Conservation (phyloP, 2,888 invertebrate species). For the Melitaea athalia region DNA sequence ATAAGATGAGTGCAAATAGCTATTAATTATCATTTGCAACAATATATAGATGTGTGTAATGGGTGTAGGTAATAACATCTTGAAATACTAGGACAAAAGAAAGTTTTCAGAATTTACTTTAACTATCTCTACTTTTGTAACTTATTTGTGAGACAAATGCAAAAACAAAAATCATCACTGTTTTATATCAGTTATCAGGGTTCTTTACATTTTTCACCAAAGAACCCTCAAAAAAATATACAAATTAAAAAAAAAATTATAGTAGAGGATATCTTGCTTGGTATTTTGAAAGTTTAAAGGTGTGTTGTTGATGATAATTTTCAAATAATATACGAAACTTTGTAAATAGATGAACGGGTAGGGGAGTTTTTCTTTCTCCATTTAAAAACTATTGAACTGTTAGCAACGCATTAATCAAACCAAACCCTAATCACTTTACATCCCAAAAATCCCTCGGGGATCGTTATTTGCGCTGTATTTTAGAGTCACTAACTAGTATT, state of each 20-base stretch:
- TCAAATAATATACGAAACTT: too few species aligned
- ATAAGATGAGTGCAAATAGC: slow-evolving; percentile 57
- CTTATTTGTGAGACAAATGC: neutral
- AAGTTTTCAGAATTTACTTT: neutral
- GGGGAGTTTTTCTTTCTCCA: too few species aligned
- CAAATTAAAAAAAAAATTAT: too few species aligned
- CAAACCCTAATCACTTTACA: too few species aligned
- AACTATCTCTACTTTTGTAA: neutral
- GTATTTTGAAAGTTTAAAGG: too few species aligned
- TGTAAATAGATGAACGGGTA: too few species aligned
- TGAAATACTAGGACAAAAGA: neutral
- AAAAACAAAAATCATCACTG: neutral
- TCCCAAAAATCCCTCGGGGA: too few species aligned
- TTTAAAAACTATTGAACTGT: too few species aligned
- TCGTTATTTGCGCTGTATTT: too few species aligned
- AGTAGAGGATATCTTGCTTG: too few species aligned
- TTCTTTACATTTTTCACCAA: neutral
- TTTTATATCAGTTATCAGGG: neutral
- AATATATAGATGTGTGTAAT: slow-evolving; percentile 59
- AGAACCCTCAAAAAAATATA: neutral
- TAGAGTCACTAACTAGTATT: neutral
- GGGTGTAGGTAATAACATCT: slow-evolving; percentile 22
- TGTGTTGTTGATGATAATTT: too few species aligned
- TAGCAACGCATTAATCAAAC: too few species aligned
- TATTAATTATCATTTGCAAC: slow-evolving; percentile 54